Base-by-base conservation (phyloP, 2,888 invertebrate genomes). In the Parelbella ahira region DNA sequence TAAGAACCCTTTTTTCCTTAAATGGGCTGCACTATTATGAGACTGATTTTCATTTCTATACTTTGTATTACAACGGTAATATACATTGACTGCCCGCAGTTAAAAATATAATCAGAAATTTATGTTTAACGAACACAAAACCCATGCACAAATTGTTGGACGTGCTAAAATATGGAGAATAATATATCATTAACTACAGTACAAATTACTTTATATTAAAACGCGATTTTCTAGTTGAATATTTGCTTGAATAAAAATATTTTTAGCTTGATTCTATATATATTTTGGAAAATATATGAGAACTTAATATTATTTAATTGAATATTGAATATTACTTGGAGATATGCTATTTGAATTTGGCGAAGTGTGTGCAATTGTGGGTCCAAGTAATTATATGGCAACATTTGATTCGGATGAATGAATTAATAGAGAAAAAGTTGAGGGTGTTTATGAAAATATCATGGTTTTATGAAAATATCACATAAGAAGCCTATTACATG, bases 41-140 rank as follows among this genome's bases (percentile, higher is more conserved):
- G 54, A 54, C 54, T 54, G 54, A 52, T 53, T 49, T 52, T 51
- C 10, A 46, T 47, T 52, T 52, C 38, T 47, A 46, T 42, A 42
- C 20, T 45, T 45, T 44, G 13, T 8, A 28, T 55, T 38, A 12
- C 7, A 11, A 19, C 19, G 6, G 19, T 4, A 32, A 21, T 21
- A 21, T 12, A 7, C 11, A 30, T 2, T 4, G 10, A 20, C 7
- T 11, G 8, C 4, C 4, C 3, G 19, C 7, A 10, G 8, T 8
- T 4, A 4, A 9, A 8, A 24, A 9, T 9, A 9, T 9, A 24
- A 8, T 15, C 4, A 15, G 15, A 15, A 2, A 15, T 15, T 15
- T 15, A n/a, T n/a, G n/a, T n/a, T n/a, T n/a, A n/a, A n/a, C n/a
- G n/a, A n/a, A n/a, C n/a, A n/a, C n/a, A n/a, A n/a, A n/a, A n/a